Conservation (phyloP, 1,140 invertebrate genomes). For the Aphelinus atriplicis region DNA sequence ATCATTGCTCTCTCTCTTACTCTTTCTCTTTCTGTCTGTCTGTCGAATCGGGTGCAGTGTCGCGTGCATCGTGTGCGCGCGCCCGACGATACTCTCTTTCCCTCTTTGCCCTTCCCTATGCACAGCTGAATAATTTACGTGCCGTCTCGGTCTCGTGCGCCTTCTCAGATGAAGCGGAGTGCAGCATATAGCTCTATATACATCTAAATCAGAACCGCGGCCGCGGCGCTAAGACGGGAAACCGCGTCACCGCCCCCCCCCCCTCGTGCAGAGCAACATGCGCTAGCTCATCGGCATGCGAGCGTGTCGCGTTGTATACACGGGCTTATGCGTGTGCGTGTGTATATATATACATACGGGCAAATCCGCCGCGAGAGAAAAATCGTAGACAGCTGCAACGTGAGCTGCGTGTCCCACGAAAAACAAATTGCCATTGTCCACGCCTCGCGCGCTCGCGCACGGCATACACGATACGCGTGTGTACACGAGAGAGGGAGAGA, state of each 20-base stretch:
- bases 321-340: too few species aligned
- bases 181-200: too few species aligned
- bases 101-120: neutral
- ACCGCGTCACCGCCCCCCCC: too few species aligned
- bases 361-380: too few species aligned
- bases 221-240: too few species aligned
- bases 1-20: too few species aligned
- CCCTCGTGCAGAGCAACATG: neutral
- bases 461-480: too few species aligned
- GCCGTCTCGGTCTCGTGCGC: neutral
- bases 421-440: constrained; percentile 23
- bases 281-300: too few species aligned
- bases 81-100: neutral
- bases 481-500: neutral
- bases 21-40: too few species aligned
- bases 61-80: neutral
- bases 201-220: neutral
- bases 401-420: neutral
- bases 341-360: too few species aligned
- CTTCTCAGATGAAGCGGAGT: neutral
- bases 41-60: too few species aligned
- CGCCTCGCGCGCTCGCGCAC: neutral
- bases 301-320: neutral
- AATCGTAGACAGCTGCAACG: neutral
- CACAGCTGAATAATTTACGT: constrained; percentile 4